A percentile compares a stretch with the other conserved stretches of the same genome.
Evolutionary conservation across 2,888 invertebrate genomes (phyloP).

Genomic region (Epirrhoe tristata): DNA sequence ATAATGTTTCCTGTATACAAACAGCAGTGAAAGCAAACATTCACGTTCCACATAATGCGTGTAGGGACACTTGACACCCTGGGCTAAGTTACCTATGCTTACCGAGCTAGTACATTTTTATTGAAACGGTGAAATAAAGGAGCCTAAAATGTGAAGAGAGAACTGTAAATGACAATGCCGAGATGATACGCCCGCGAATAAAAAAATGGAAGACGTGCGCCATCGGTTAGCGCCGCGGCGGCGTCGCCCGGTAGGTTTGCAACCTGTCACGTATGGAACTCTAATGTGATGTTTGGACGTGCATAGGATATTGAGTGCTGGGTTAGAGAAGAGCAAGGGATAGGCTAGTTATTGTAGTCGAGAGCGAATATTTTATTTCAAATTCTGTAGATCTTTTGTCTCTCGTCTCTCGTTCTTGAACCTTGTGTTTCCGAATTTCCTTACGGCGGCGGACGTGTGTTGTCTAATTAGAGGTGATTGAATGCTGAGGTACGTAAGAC

Average conservation of each 20-base stretch:
- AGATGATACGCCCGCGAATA: not conserved
- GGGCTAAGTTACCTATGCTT: slow-evolving; percentile 44
- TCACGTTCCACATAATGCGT: slow-evolving; percentile 75
- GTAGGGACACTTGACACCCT: slow-evolving; percentile 77
- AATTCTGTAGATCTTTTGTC: not conserved
- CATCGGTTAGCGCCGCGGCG: not conserved
- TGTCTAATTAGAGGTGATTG: slow-evolving; percentile 30
- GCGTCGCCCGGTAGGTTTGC: not conserved
- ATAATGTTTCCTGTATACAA: slow-evolving; percentile 74
- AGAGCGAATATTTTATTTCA: not conserved
- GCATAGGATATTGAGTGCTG: not conserved
- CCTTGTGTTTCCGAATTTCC: slow-evolving; percentile 12
- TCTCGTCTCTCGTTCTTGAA: not conserved
- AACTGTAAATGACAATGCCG: not conserved
- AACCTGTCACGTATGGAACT: slow-evolving; percentile 1
- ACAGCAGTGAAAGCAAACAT: slow-evolving; percentile 80
- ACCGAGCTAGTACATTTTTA: slow-evolving; percentile 24
- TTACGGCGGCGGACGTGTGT: slow-evolving; percentile 21
- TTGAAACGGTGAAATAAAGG: slow-evolving; percentile 18
- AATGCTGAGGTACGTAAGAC: slow-evolving; percentile 8
- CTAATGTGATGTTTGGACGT: slow-evolving; percentile 2
- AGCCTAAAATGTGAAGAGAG: slow-evolving; percentile 2
- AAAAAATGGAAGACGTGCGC: not conserved
- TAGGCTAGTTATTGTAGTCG: not conserved
- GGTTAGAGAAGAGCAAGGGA: not conserved